Percentiles rank a stretch among this genome's conserved stretches.
Conservation (phyloP, 64 coral and sea anemone species). For the Montipora cactus region DNA sequence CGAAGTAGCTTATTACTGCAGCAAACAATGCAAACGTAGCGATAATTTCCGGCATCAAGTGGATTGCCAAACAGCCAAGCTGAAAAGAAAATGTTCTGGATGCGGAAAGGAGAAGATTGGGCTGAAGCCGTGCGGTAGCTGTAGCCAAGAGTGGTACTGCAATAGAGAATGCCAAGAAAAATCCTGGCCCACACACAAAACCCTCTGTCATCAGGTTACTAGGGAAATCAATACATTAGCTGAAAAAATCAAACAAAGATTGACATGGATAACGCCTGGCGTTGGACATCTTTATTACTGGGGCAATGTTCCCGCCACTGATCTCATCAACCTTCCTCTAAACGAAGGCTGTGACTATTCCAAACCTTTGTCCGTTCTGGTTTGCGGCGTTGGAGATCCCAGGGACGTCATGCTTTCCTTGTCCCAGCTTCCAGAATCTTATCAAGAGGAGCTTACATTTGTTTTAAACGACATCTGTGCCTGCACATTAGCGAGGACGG, state of each 20-base stretch:
- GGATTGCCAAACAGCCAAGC: conserved; percentile 62
- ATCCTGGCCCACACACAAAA: conserved; percentile 33
- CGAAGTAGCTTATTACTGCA: conserved; percentile 68
- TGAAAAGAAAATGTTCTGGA: conserved; percentile 22
- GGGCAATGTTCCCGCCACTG: conserved; percentile 53
- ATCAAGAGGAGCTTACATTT: conserved; percentile 47
- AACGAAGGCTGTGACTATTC: conserved; percentile 53
- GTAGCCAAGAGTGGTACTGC: conserved; percentile 56
- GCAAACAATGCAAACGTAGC: conserved; percentile 32
- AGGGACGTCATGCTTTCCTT: conserved; percentile 42
- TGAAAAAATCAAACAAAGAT: not conserved
- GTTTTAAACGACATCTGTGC: conserved; percentile 68
- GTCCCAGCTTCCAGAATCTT: conserved; percentile 31
- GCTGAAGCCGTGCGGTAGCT: conserved; percentile 39
- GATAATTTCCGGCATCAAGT: conserved; percentile 65
- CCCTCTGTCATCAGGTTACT: not conserved
- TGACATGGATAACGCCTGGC: not conserved
- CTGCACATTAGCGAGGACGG: conserved; percentile 59
- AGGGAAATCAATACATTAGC: not conserved
- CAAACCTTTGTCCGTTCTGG: conserved; percentile 26
- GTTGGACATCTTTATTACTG: conserved; percentile 36
- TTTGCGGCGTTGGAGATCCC: conserved; percentile 71
- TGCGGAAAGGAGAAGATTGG: conserved; percentile 8
- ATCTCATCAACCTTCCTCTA: conserved; percentile 56
- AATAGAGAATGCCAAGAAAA: conserved; percentile 29